phyloP scores from a whole-genome alignment of 2,113 vertebrate species.

The Ardeotis arabs region DNA sequence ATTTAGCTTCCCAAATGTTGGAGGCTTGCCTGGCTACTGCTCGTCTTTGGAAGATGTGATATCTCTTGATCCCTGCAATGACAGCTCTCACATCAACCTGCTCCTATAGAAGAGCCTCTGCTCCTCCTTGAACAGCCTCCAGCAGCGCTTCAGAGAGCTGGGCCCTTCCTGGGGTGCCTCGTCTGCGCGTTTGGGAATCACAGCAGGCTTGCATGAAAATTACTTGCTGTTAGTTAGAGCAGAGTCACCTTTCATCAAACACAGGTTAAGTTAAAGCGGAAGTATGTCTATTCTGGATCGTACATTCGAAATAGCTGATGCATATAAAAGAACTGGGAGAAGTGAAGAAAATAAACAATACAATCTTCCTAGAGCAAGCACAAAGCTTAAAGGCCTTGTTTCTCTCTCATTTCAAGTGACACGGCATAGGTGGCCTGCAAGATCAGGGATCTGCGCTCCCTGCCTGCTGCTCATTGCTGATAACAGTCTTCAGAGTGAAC shows the following conservation, averaged over 20 bases:
- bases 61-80: background rate
- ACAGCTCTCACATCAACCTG: background rate
- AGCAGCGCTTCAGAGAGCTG: background rate
- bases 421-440: background rate
- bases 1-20: background rate
- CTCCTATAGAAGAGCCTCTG: background rate
- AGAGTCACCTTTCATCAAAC: background rate
- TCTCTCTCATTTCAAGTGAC: background rate
- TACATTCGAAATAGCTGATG: background rate
- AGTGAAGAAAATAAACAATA: background rate
- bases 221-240: background rate
- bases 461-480: background rate
- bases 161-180: background rate
- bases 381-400: background rate
- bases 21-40: background rate
- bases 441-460: background rate
- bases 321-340: background rate
- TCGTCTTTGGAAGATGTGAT: accelerated
- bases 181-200: background rate
- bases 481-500: background rate
- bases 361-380: accelerated
- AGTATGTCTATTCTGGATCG: background rate
- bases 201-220: background rate
- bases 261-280: background rate
- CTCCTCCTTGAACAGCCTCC: background rate